Base-by-base conservation (phyloP, 2,113 vertebrate genomes). In the Neopipo cinnamomea region DNA sequence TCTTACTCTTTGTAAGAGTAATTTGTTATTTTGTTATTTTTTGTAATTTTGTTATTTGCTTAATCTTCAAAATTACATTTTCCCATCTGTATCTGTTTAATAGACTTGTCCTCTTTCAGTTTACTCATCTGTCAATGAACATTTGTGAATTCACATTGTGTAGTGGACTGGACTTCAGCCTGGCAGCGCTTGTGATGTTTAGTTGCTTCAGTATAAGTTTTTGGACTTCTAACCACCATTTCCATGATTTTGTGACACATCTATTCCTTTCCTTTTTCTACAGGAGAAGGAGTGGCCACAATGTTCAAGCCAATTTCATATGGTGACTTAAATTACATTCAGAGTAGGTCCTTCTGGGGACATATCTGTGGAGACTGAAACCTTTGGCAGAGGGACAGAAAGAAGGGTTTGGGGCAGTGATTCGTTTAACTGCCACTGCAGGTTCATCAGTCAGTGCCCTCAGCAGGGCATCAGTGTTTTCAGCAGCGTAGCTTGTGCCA, bases 361-460 rank as follows among this genome's bases (percentile, higher is more conserved):
- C 22, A 16, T 85, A 87, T 71, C 65, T 75, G 0, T 77, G 72
- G 68, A 78, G 61, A 42, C 5, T 56, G 68, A 84, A 87, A 87
- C 59, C 65, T 95, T 92, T 95, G 95, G 91, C 95, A 95, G 24
- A 78, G 11, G 22, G 59, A 55, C 76, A 91, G 61, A 77, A 87
- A 41, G 22, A 70, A 80, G 47, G 14, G 33, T 63, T 89, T 83
- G 42, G 14, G 58, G 65, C 68, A 74, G 47, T 37, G 76, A 50
- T 89, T 95, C 46, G 65, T 81, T 42, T 27, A 81, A 28, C 67
- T 92, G 80, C 61, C 89, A 75, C 28, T 41, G 27, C 65, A 37
- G 47, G 73, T 91, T 84, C 33, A 41, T 95, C 91, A 92, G 39
- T 59, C 10, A 4, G n/a, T 90, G 58, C 39, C 63, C 27, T 62